Percentiles rank a stretch among this genome's conserved stretches.
Conservation (phyloP, 30 jellyfish, hydroid and myxozoan species). For the Turritopsis rubra region DNA sequence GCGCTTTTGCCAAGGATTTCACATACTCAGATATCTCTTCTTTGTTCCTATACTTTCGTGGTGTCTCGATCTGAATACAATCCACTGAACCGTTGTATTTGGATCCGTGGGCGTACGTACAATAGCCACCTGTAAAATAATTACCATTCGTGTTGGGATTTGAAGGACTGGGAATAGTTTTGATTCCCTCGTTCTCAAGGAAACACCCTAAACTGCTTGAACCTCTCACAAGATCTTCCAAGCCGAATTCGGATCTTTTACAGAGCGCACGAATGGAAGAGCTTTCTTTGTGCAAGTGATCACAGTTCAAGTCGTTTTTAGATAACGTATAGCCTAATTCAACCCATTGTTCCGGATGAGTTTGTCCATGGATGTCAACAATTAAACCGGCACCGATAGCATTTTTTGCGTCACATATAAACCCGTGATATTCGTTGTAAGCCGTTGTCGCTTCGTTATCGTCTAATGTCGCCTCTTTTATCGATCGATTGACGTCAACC, state of each 20-base stretch:
- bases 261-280: background rate
- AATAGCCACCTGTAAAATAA: background rate
- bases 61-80: background rate
- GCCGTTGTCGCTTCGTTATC: slow-evolving; percentile 3
- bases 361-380: slow-evolving; percentile 18
- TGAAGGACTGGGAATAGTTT: slow-evolving; percentile 4
- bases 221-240: background rate
- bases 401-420: background rate
- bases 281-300: background rate
- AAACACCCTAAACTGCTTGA: background rate
- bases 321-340: slow-evolving; percentile 4
- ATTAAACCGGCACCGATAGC: background rate
- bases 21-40: background rate
- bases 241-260: background rate
- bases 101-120: background rate
- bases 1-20: background rate
- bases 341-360: slow-evolving; percentile 26
- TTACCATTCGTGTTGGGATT: background rate
- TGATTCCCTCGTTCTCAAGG: slow-evolving; percentile 9
- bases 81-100: background rate
- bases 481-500: slow-evolving; percentile 6
- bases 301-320: background rate
- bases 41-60: slow-evolving; percentile 8
- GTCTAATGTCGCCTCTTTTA: slow-evolving; percentile 15
- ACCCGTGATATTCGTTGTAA: slow-evolving; percentile 5